A percentile compares a stretch with the other conserved stretches of the same genome.
Conservation (phyloP, 2,113 vertebrate species). For the Phalacrocorax brasilianus region DNA sequence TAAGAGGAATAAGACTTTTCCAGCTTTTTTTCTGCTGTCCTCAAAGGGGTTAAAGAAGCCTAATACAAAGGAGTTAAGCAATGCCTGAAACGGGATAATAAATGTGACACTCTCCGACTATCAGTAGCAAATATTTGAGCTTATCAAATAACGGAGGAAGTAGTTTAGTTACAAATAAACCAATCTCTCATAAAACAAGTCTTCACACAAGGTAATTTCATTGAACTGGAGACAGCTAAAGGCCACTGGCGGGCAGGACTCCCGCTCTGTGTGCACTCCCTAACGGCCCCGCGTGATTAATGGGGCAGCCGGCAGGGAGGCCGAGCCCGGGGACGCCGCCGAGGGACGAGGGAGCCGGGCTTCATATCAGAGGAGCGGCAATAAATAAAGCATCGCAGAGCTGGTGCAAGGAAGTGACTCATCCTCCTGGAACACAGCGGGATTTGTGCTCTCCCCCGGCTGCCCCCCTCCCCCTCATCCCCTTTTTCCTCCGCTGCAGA, state of each 20-base stretch:
- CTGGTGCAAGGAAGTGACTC: constrained; percentile 79
- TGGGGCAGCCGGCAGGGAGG: constrained; percentile 66
- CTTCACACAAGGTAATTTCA: constrained; percentile 79
- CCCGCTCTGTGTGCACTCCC: constrained; percentile 62
- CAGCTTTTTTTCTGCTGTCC: background rate
- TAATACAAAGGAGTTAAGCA: constrained; percentile 70
- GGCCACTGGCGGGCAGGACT: constrained; percentile 73
- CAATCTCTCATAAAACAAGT: constrained; percentile 83
- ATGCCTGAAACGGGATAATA: constrained; percentile 76
- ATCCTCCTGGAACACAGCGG: constrained; percentile 75
- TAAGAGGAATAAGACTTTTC: background rate
- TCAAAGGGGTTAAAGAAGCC: constrained; percentile 68
- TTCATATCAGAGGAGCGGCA: constrained; percentile 69
- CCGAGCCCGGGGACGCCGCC: constrained; percentile 6
- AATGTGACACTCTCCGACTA: constrained; percentile 82
- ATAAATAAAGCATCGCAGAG: constrained; percentile 76
- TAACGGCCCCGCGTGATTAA: constrained; percentile 74
- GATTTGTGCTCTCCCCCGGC: constrained; percentile 51
- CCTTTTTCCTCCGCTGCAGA: constrained; percentile 17
- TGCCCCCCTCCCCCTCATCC: background rate
- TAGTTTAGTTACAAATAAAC: constrained; percentile 87
- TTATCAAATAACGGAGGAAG: constrained; percentile 87
- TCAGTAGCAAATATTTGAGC: constrained; percentile 87
- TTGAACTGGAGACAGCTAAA: constrained; percentile 80
- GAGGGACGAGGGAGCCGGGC: constrained; percentile 44